Conservation (phyloP, 2,888 invertebrate genomes). For the Calameuta filiformis region DNA sequence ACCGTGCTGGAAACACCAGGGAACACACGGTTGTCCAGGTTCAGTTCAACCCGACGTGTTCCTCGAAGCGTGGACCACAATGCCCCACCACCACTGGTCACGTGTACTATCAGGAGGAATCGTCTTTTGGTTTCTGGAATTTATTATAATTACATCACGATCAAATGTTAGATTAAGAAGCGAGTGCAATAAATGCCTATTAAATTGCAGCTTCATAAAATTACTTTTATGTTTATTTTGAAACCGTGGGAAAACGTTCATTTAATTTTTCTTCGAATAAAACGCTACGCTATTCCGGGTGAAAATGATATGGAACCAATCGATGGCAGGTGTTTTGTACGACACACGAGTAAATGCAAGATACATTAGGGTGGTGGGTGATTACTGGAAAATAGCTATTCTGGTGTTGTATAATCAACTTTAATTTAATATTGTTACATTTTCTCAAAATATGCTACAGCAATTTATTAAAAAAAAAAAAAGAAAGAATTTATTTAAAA, state of each 20-base stretch:
- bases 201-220: background rate
- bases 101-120: background rate
- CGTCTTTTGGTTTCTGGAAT: background rate
- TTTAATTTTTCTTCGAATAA: background rate
- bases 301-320: background rate
- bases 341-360: background rate
- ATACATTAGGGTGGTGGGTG: background rate
- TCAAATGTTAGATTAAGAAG: background rate
- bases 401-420: background rate
- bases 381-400: background rate
- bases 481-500: too few species aligned
- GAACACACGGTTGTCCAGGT: conserved; percentile 44
- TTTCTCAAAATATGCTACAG: background rate
- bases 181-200: too few species aligned
- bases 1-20: conserved; percentile 45
- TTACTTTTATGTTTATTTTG: background rate
- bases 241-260: background rate
- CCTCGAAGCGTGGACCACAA: conserved; percentile 39
- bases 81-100: background rate
- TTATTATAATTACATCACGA: background rate
- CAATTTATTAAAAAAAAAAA: too few species aligned
- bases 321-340: background rate
- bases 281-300: background rate
- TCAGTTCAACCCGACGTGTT: conserved; percentile 52
- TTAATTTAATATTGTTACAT: background rate